Evolutionary conservation across 1,140 invertebrate species (phyloP), one percentile per base, ranked within the genome.

Genomic region (Parapsyche elsis): DNA sequence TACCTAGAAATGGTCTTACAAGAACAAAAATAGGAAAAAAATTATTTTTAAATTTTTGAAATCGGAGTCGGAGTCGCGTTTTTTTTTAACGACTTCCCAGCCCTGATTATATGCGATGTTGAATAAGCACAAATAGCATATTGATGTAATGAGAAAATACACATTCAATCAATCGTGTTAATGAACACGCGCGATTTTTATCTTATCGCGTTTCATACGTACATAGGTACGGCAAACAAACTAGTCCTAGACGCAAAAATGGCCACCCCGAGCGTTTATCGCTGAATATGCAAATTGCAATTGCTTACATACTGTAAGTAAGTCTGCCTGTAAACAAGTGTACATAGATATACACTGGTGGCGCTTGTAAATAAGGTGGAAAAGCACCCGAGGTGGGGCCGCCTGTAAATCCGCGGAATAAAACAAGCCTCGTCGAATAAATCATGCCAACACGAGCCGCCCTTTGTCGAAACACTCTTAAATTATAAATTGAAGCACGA

Each of bases 361-460:
- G 70, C 26, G 30, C 70, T 71, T 71, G 70, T 71, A 45, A 71
- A 45, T 71, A 71, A 53, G 49, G 49, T 53, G 16, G 12, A 53
- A 53, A 53, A 71, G 10, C 38, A 71, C 70, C 70, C 26, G 24
- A 45, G 70, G 24, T 45, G 24, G 9, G 12, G n/a, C n/a, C 23
- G 26, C 70, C 12, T 45, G n/a, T n/a, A 71, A 44, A 71, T 30
- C 49, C 10, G 49, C 49, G 49, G 12, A 38, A 26, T 71, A 71
- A 71, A 71, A 26, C 38, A 44, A 38, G 1, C 9, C 0, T 14
- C 70, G 70, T 21, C 26, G 10, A 44, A 24, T 44, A 71, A 71
- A 71, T 71, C 26, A 45, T 26, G n/a, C 5, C 23, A 71, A 44
- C 70, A 71, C 70, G 5, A 45, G 21, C 10, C 24, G 1, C n/a